Evolutionary conservation across 1,140 invertebrate genomes (phyloP).

Genomic region (Chironomus tepperi): DNA sequence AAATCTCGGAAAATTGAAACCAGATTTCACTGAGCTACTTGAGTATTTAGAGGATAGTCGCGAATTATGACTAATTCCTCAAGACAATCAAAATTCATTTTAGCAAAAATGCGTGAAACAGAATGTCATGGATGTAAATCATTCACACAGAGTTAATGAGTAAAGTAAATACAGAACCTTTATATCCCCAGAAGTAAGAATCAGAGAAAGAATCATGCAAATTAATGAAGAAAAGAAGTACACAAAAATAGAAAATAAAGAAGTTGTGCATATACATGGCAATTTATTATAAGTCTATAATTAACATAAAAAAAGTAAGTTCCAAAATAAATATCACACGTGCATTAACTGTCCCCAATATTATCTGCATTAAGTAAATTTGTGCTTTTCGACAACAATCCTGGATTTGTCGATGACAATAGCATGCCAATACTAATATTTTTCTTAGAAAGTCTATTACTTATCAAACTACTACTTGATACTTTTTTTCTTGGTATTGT

Average conservation of each 20-base stretch:
- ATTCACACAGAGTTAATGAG: no score
- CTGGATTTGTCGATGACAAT: slow-evolving; percentile 61
- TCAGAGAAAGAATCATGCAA: neutral
- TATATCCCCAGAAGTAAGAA: no score
- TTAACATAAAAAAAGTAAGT: neutral
- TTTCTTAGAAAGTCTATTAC: slow-evolving; percentile 12
- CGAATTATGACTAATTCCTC: no score
- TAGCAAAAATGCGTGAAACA: no score
- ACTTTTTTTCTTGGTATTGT: slow-evolving; percentile 17
- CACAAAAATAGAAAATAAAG: no score
- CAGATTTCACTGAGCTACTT: no score
- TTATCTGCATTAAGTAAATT: slow-evolving; percentile 34
- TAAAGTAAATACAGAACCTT: no score
- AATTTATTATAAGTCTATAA: neutral
- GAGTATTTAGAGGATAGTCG: no score
- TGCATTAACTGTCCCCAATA: slow-evolving; percentile 14
- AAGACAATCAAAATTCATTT: no score
- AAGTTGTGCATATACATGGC: no score
- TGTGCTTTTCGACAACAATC: slow-evolving; percentile 47
- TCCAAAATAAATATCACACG: neutral
- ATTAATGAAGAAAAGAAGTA: neutral
- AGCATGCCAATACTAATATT: slow-evolving; percentile 35
- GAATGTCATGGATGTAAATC: no score
- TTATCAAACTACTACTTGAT: neutral
- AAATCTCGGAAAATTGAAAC: no score